Conservation (phyloP, 2,797 vertebrate genomes). For the Allobates femoralis region DNA sequence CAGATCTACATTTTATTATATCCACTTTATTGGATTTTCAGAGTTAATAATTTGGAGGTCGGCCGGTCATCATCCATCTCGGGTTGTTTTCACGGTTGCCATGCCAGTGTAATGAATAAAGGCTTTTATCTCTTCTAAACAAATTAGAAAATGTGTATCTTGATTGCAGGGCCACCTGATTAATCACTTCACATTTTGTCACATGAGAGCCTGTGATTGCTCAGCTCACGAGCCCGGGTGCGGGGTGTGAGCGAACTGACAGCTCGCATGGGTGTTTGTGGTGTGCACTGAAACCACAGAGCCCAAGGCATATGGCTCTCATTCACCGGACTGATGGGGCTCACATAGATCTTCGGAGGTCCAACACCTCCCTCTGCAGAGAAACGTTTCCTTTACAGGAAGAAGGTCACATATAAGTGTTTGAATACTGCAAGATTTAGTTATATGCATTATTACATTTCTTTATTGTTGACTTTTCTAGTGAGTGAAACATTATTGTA, state of each 20-base stretch:
- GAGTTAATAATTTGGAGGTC: constrained; percentile 32
- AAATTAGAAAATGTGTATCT: constrained; percentile 46
- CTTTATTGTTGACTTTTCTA: not conserved
- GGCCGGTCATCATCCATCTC: constrained; percentile 9
- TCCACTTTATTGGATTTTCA: not conserved
- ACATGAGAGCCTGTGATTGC: constrained; percentile 24
- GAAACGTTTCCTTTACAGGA: not conserved
- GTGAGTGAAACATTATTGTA: not conserved
- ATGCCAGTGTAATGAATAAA: constrained; percentile 39
- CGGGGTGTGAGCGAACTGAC: constrained; percentile 68
- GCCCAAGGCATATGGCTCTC: constrained; percentile 76
- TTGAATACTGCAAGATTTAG: not conserved
- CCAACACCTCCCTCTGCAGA: not conserved
- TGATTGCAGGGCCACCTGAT: constrained; percentile 48
- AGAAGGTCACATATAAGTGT: not conserved
- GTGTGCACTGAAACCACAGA: constrained; percentile 76
- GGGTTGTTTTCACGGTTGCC: constrained; percentile 12
- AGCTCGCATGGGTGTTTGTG: constrained; percentile 72
- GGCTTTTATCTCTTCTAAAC: constrained; percentile 50
- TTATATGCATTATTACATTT: not conserved
- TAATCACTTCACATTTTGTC: constrained; percentile 45
- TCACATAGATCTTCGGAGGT: constrained; percentile 68
- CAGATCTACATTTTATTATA: not conserved
- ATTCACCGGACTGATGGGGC: constrained; percentile 72
- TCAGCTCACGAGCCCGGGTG: constrained; percentile 20